Evolutionary conservation across 2,113 vertebrate genomes (phyloP).

Genomic region (Petrocephalus zakoni): DNA sequence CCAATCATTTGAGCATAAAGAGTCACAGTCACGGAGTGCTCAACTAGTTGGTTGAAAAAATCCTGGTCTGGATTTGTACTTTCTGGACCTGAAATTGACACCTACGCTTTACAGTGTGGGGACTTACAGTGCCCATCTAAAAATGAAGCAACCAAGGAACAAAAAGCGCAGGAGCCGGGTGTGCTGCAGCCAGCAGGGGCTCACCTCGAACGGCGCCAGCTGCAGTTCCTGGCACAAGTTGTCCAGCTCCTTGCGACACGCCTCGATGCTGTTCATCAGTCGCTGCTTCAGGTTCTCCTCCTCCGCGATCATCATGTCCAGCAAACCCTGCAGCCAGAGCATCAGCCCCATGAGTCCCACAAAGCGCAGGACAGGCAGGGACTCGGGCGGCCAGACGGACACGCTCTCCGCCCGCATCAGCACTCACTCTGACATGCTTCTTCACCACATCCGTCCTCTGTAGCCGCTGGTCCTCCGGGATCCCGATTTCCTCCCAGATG

Average conservation of each 20-base stretch:
- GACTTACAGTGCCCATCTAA: neutral
- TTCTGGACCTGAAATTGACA: no score
- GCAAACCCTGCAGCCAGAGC: conserved; percentile 58
- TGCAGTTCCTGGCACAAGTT: conserved; percentile 70
- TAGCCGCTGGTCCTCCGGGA: conserved; percentile 66
- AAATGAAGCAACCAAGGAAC: no score
- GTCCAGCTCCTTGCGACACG: conserved; percentile 63
- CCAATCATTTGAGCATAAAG: no score
- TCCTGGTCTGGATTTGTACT: no score
- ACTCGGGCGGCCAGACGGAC: neutral
- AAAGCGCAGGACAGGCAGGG: neutral
- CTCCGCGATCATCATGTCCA: conserved; percentile 84
- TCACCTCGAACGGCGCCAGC: conserved; percentile 68
- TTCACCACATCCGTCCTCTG: conserved; percentile 75
- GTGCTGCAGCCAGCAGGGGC: no score
- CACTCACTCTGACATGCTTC: conserved; percentile 78
- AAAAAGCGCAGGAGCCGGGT: neutral
- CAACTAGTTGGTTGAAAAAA: no score
- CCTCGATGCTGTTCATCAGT: conserved; percentile 66
- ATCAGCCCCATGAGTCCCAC: neutral
- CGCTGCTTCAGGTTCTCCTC: conserved; percentile 75
- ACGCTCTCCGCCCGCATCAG: neutral
- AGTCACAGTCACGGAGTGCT: no score
- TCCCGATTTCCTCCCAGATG: conserved; percentile 82
- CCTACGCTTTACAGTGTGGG: no score